Evolutionary conservation across 2,888 invertebrate genomes (phyloP), one percentile per base, ranked within the genome.

Genomic region (Hydrotaea cyrtoneurina): DNA sequence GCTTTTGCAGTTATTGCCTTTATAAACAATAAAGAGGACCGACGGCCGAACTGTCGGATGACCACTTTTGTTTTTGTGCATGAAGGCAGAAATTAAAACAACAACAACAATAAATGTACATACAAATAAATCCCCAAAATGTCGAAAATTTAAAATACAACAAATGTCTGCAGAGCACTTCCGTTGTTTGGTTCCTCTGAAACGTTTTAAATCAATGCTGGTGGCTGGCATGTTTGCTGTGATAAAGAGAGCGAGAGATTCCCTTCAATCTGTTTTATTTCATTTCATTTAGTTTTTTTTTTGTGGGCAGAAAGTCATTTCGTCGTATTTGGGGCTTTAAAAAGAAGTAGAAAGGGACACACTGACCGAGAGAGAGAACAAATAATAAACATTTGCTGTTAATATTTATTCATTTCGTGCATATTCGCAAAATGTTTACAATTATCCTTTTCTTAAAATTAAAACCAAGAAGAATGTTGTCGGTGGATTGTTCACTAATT

Each of bases 401-500:
- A 23, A 59, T 26, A 59, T 59, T 59, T 59, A 23, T 23, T 23
- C 23, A 23, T 23, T 59, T 59, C 59, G 15, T 26, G 59, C 59
- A 59, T 26, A 13, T 59, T 59, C 15, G 19, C 55, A 50, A 50
- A 43, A 39, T 43, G 66, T 15, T 69, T 69, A 46, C 50, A 46
- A 69, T 69, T 69, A 69, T 69, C 50, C 46, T 23, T 69, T 69
- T 50, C 50, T 50, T 64, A 23, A 69, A 69, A n/a, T 69, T 50
- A 50, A 69, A 50, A 15, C 69, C 23, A 5, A 21, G 21, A 21
- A 19, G 21, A 5, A 53, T 53, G 53, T 8, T 21, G 19, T 8
- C 11, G n/a, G 7, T 10, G 1, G 55, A 7, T 19, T 55, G 55
- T 55, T 21, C 55, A 55, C 11, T 55, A 19, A 21, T n/a, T n/a